Evolutionary conservation across 2,888 invertebrate genomes (phyloP), one percentile per base, ranked within the genome.

Genomic region (Protodeltote pygarga): DNA sequence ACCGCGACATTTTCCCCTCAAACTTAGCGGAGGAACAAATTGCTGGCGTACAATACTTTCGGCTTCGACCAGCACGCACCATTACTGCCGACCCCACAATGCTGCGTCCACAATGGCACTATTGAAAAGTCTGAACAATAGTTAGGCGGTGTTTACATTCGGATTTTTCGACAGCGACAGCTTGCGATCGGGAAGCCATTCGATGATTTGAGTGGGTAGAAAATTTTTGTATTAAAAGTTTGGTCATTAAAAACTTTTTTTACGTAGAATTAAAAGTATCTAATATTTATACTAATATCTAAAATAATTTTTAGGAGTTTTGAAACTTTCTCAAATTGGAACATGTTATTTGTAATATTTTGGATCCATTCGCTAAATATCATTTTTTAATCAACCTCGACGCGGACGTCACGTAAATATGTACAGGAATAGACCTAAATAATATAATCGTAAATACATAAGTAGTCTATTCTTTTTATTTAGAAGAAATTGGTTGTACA

Each of bases 71-170:
- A 71, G 65, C 60, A 70, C 67, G 75, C 75, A 71, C 76, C 75
- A 76, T 74, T 73, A 65, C 65, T 64, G 55, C 40, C 40, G 71
- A 64, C 59, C 46, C 58, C 41, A 64, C 61, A 66, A 55, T 40
- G 60, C 65, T 51, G 28, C 51, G 49, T 44, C 51, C 61, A 69
- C 66, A 65, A 65, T 69, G 40, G 83, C 57, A 71, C 73, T 75
- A 84, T 85, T 83, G 81, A 85, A 83, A 82, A 58, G 61, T 66
- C 67, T 55, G 76, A 78, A 87, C 86, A 87, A 87, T 85, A 78
- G 83, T 77, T 74, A 74, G 74, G 73, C 72, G 48, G 63, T 77
- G 85, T 83, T 78, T 81, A 80, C 80, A 81, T 76, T 65, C 68
- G 57, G 63, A 57, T 72, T 71, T 66, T 73, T 73, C 53, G 58